Percentiles rank a stretch among this genome's conserved stretches.
These are phyloP conservation scores for Gonioctena quinquepunctata DNA, from an alignment of 1,140 invertebrate species.

Conservation along the genomic window DNA sequence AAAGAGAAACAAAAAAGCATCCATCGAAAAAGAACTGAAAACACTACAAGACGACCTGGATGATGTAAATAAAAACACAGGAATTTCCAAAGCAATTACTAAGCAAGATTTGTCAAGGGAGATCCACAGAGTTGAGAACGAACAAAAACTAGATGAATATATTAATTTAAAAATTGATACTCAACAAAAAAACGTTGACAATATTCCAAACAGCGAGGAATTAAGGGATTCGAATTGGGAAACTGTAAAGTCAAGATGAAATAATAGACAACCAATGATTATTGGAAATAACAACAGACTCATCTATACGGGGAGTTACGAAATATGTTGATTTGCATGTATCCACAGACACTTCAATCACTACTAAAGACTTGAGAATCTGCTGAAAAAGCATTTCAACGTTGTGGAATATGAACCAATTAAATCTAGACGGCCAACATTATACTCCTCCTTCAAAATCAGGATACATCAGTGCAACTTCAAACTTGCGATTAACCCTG, in stretches of 20 bases:
- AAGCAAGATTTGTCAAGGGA: not conserved
- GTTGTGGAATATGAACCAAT: not conserved
- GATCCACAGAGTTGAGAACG: not conserved
- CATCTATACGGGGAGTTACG: not conserved
- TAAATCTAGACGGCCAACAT: not conserved
- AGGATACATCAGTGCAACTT: not conserved
- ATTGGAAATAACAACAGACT: constrained; percentile 1
- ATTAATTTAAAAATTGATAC: not conserved
- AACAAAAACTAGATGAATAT: not conserved
- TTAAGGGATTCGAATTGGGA: not conserved
- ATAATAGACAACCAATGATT: not conserved
- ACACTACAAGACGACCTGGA: not conserved
- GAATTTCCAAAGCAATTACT: not conserved
- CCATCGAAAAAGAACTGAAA: too few relatives aligned
- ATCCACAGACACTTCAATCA: not conserved
- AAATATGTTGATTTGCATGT: not conserved
- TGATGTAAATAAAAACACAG: not conserved
- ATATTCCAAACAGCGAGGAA: not conserved
- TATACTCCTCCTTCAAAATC: not conserved
- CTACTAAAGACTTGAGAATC: not conserved
- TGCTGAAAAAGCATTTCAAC: not conserved
- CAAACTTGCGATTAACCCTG: not conserved
- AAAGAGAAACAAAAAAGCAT: too few relatives aligned
- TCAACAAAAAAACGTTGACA: not conserved
- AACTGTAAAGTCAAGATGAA: not conserved